phyloP scores from a whole-genome alignment of 2,888 invertebrate species.

The Ichneumoninae sp. region DNA sequence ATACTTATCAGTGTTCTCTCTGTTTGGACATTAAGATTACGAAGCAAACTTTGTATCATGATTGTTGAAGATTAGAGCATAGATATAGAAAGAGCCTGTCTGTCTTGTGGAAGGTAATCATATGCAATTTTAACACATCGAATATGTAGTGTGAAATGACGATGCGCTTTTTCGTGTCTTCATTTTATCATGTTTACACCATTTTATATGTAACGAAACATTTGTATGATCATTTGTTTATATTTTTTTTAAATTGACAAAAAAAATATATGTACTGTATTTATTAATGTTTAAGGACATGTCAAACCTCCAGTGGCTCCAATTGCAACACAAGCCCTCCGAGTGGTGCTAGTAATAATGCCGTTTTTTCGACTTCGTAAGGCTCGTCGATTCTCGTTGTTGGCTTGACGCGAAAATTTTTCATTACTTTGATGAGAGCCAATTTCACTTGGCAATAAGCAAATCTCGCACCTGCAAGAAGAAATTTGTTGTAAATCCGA shows the following conservation, averaged over 20 bases:
- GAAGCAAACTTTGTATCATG: background rate
- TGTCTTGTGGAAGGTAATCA: background rate
- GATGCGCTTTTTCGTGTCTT: no score
- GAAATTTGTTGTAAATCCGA: conserved; percentile 7
- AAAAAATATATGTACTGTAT: no score
- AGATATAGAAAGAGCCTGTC: background rate
- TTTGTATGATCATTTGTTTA: no score
- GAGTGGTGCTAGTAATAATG: conserved; percentile 73
- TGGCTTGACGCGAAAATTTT: conserved; percentile 79
- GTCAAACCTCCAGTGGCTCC: conserved; percentile 32
- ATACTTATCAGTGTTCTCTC: background rate
- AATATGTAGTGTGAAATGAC: no score
- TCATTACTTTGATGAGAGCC: conserved; percentile 79
- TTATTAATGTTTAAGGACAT: no score
- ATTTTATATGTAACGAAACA: no score
- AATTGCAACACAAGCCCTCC: conserved; percentile 77
- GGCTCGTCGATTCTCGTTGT: conserved; percentile 77
- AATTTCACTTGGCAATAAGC: conserved; percentile 81
- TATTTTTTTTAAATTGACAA: no score
- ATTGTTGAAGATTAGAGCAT: background rate
- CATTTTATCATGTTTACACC: no score
- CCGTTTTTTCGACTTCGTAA: conserved; percentile 69
- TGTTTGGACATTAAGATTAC: background rate
- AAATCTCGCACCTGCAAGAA: conserved; percentile 70
- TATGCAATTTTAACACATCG: background rate